These are phyloP conservation scores for Bursaphelenchus mucronatus DNA, from an alignment of 1,140 invertebrate genomes.

Conservation along the genomic window DNA sequence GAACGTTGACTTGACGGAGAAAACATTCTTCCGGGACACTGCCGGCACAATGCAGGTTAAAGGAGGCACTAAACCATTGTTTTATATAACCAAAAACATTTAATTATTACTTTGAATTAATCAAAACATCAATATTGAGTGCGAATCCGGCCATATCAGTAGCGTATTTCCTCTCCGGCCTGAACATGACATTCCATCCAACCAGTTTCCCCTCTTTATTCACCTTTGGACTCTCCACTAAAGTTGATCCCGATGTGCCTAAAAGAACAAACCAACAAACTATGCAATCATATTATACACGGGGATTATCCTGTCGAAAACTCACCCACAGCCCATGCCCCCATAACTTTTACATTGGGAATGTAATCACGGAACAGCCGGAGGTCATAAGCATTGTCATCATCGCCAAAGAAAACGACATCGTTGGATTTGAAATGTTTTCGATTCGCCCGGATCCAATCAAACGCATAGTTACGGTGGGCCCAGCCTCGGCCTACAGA, in stretches of 20 bases:
- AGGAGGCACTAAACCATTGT: no score
- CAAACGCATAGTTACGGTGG: slow-evolving; percentile 75
- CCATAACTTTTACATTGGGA: slow-evolving; percentile 76
- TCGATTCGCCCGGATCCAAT: slow-evolving; percentile 75
- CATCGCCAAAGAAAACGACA: slow-evolving; percentile 60
- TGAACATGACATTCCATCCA: slow-evolving; percentile 73
- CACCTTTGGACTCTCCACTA: no score
- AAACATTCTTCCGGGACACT: background rate
- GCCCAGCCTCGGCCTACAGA: slow-evolving; percentile 42
- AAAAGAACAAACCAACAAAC: slow-evolving; percentile 43
- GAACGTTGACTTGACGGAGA: no score
- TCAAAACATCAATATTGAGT: slow-evolving; percentile 76
- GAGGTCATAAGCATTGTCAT: slow-evolving; percentile 58
- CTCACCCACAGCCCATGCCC: slow-evolving; percentile 86
- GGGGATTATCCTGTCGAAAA: slow-evolving; percentile 30
- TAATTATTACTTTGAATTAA: slow-evolving; percentile 61
- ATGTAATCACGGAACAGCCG: slow-evolving; percentile 68
- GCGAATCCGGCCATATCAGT: slow-evolving; percentile 98
- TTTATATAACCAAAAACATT: no score
- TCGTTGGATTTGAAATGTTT: slow-evolving; percentile 46
- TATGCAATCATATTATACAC: no score
- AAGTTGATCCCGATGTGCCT: no score
- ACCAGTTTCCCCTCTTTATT: no score
- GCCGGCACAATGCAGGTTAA: background rate
- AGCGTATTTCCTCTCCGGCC: slow-evolving; percentile 82